phyloP scores from a whole-genome alignment of 2,797 vertebrate species.

The Labeo calbasu region DNA sequence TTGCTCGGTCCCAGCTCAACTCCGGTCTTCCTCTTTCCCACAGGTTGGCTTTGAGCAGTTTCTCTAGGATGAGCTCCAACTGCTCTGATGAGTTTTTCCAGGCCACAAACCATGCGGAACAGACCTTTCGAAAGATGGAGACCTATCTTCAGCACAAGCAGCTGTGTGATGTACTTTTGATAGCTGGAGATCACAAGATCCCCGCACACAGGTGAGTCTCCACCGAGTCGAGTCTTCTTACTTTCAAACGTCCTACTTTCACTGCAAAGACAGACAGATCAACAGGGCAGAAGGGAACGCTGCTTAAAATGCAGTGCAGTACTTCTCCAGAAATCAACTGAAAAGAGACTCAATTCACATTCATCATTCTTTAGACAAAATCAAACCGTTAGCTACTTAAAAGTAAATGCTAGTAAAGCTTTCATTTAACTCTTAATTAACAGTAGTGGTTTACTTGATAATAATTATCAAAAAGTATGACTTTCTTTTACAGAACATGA shows the following conservation, averaged over 20 bases:
- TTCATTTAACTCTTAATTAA: neutral
- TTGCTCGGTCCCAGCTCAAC: constrained; percentile 15
- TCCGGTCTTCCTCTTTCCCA: constrained; percentile 51
- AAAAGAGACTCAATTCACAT: constrained; percentile 7
- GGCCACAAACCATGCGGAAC: constrained; percentile 89
- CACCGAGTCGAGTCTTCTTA: constrained; percentile 8
- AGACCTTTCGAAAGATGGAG: constrained; percentile 96
- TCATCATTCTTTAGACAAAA: neutral
- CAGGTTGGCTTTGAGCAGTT: constrained; percentile 82
- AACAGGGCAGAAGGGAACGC: neutral
- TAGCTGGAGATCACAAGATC: constrained; percentile 92
- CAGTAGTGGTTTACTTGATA: neutral
- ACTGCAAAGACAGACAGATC: constrained; percentile 15
- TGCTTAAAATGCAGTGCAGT: constrained; percentile 17
- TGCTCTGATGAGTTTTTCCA: constrained; percentile 91
- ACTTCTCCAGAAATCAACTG: neutral
- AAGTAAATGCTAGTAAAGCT: neutral
- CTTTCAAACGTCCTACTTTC: constrained; percentile 17
- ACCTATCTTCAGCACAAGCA: constrained; percentile 96
- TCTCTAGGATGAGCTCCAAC: constrained; percentile 83
- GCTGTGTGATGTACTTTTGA: constrained; percentile 93
- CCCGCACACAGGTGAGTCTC: constrained; percentile 90
- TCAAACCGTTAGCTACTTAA: neutral
- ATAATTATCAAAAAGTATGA: neutral
- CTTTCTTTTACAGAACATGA: neutral